These are phyloP conservation scores for Oedothorax gibbosus DNA, from an alignment of 1,140 invertebrate species.

Conservation along the genomic window DNA sequence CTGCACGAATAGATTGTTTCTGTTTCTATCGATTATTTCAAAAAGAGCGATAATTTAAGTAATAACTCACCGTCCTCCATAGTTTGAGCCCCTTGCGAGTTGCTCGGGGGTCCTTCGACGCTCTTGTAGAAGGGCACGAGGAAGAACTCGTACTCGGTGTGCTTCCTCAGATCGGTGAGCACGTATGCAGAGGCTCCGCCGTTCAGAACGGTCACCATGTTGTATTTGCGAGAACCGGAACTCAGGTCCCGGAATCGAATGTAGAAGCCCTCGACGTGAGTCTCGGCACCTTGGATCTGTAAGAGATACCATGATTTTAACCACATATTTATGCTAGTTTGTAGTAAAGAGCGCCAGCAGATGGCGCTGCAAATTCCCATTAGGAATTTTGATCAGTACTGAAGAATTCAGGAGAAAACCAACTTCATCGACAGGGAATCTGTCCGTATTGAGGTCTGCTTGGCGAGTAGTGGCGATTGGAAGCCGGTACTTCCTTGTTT, in stretches of 20 bases:
- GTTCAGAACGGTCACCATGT: conserved; percentile 72
- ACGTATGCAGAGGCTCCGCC: conserved; percentile 72
- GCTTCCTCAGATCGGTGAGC: conserved; percentile 81
- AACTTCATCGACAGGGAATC: no score
- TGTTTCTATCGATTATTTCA: no score
- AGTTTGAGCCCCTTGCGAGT: conserved; percentile 70
- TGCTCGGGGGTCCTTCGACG: conserved; percentile 82
- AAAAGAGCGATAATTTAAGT: neutral
- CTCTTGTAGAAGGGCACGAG: conserved; percentile 87
- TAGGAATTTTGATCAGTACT: no score
- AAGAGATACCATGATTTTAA: conserved; percentile 19
- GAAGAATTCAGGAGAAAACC: no score
- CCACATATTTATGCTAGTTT: no score
- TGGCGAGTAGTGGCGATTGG: no score
- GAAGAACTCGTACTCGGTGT: conserved; percentile 88
- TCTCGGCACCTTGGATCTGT: conserved; percentile 66
- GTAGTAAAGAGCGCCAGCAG: no score
- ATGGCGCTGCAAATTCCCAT: no score
- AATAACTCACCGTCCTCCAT: conserved; percentile 69
- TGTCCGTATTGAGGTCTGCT: no score
- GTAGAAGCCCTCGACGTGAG: conserved; percentile 86
- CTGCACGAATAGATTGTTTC: no score
- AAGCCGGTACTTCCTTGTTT: no score
- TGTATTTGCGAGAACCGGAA: conserved; percentile 73
- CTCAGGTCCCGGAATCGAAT: conserved; percentile 86